Base-by-base conservation (phyloP, 2,888 invertebrate genomes). In the Pseudococcus longispinus region DNA sequence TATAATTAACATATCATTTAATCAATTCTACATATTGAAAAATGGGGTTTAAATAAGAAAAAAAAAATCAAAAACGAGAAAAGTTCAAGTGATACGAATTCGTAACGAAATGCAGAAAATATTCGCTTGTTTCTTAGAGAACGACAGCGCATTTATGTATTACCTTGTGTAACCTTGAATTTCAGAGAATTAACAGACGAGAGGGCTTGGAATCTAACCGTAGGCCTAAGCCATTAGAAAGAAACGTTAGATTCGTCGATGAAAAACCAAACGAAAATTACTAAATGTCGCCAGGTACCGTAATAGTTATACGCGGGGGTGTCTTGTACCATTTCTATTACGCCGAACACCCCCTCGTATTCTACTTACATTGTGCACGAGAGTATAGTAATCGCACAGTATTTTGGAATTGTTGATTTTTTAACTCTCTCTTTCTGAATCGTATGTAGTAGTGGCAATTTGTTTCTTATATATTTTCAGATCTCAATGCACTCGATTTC, bases 131-230 rank as follows among this genome's bases (percentile, higher is more conserved):
- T 70, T 29, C 4, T 37, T 37, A 37, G 37, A 60, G 9, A 60
- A 20, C 15, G 15, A 23, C 5, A 70, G 2, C 18, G 70, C 29
- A 70, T 70, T 70, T 29, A 37, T 37, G 37, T 37, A 70, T 29
- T 29, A 70, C 26, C 29, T 70, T 70, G 60, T 74, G 32, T 32
- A 32, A 74, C 74, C 18, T 80, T 80, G 77, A 80, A 80, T 80
- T 80, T 80, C 77, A 80, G 77, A 80, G 77, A 42, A 80, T 80
- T 42, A 80, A 80, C 77, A 42, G 77, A 80, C 77, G 77, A 20
- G 77, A 80, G 77, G 77, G 77, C 77, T 80, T 80, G 77, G 77
- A 80, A 42, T 80, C 29, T 80, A 80, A 29, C 20, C 23, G 20
- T 60, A 60, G 23, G 23, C 60, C 60, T 60, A 60, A 74, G 32